These are phyloP conservation scores for Pseudomyrmex gracilis DNA, from an alignment of 1,140 invertebrate genomes.

Conservation along the genomic window DNA sequence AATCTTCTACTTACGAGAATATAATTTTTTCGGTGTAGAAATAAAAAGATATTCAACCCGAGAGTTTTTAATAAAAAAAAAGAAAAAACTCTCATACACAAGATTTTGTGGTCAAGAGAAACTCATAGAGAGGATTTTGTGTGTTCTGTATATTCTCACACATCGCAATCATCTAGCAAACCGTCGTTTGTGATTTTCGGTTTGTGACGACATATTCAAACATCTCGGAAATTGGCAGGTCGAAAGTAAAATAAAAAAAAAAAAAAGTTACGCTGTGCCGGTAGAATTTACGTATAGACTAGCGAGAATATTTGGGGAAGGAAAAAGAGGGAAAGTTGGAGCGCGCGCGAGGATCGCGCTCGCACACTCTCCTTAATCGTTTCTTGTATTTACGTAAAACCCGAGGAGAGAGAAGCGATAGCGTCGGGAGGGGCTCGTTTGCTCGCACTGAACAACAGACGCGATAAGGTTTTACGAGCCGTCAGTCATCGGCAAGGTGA, in stretches of 20 bases:
- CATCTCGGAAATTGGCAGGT: slow-evolving; percentile 18
- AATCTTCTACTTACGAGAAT: no score
- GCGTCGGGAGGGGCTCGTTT: slow-evolving; percentile 71
- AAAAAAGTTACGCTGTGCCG: slow-evolving; percentile 44
- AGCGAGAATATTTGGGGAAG: slow-evolving; percentile 28
- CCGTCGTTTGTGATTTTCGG: background rate
- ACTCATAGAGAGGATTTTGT: no score
- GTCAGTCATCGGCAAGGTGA: slow-evolving; percentile 77
- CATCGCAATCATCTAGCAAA: background rate
- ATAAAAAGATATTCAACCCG: background rate
- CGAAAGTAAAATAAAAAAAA: slow-evolving; percentile 43
- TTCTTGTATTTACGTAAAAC: slow-evolving; percentile 78
- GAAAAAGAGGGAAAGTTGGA: slow-evolving; percentile 19
- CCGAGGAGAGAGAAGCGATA: slow-evolving; percentile 71
- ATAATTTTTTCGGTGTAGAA: no score
- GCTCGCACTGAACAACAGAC: slow-evolving; percentile 73
- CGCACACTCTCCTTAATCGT: slow-evolving; percentile 70
- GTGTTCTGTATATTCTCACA: background rate
- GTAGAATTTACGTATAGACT: slow-evolving; percentile 53
- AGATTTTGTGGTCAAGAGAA: background rate
- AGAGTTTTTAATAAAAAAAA: background rate
- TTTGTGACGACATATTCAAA: background rate
- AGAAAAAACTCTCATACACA: no score
- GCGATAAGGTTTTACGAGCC: slow-evolving; percentile 82
- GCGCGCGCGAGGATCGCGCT: slow-evolving; percentile 55